These are phyloP conservation scores for Chrysogorgia sp. DNA, from an alignment of 92 coral and sea anemone genomes.

Conservation along the genomic window DNA sequence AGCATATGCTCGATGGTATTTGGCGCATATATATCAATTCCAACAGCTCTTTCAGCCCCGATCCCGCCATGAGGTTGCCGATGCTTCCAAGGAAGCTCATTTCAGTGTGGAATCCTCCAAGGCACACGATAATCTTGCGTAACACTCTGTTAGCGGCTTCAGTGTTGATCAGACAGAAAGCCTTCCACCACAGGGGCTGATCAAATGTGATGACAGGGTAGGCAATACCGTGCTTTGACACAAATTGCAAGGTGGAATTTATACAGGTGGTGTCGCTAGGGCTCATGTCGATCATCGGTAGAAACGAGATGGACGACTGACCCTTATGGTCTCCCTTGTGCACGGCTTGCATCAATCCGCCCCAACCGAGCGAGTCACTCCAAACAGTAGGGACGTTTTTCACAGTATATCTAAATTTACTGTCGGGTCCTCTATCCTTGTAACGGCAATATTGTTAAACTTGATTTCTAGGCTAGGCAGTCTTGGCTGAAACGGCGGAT, in stretches of 20 bases:
- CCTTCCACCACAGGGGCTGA: slow-evolving; percentile 59
- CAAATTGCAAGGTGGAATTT: slow-evolving; percentile 44
- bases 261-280: slow-evolving; percentile 49
- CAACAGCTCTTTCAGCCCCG: slow-evolving; percentile 36
- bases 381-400: slow-evolving; percentile 46
- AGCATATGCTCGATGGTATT: slow-evolving; percentile 34
- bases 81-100: slow-evolving; percentile 57
- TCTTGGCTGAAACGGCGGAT: slow-evolving; percentile 48
- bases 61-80: slow-evolving; percentile 53
- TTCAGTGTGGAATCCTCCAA: slow-evolving; percentile 50
- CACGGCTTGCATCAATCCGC: slow-evolving; percentile 50
- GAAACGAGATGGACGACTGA: slow-evolving; percentile 46
- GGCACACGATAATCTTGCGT: slow-evolving; percentile 38
- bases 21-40: slow-evolving; percentile 11
- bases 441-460: slow-evolving; percentile 19
- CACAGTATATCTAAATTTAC: slow-evolving; percentile 24
- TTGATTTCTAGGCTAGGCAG: slow-evolving; percentile 47
- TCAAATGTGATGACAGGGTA: slow-evolving; percentile 42
- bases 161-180: slow-evolving; percentile 16
- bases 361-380: slow-evolving; percentile 47
- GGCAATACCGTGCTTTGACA: slow-evolving; percentile 3
- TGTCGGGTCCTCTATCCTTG: slow-evolving; percentile 35
- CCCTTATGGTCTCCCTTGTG: slow-evolving; percentile 43
- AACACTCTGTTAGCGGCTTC: slow-evolving; percentile 21
- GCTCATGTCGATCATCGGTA: slow-evolving; percentile 56